phyloP scores from a whole-genome alignment of 2,797 vertebrate species.

The Rhabdomys pumilio region DNA sequence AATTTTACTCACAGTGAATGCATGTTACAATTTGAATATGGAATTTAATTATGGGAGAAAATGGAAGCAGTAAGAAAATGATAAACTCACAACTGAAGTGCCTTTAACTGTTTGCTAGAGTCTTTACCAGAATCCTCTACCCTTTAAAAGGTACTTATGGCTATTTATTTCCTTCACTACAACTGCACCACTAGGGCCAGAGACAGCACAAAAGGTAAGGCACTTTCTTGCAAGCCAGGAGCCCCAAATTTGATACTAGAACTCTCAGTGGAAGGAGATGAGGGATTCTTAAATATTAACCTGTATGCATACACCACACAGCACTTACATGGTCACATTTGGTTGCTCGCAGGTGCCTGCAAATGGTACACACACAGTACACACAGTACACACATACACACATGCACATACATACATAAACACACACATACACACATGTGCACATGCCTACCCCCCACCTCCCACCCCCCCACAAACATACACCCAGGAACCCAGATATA shows the following conservation, averaged over 20 bases:
- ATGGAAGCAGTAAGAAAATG: neutral
- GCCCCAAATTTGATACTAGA: too few relatives aligned
- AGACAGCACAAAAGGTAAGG: neutral
- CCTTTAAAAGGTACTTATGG: neutral
- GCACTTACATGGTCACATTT: neutral
- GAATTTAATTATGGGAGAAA: constrained; percentile 15
- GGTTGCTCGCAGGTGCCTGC: neutral
- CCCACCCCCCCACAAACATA: neutral
- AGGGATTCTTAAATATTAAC: neutral
- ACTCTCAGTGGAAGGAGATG: neutral
- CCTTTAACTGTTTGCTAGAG: neutral
- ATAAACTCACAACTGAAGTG: neutral
- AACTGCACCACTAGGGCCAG: neutral
- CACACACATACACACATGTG: too few relatives aligned
- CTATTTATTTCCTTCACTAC: neutral
- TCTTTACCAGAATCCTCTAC: neutral
- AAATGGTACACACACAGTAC: neutral
- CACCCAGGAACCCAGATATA: neutral
- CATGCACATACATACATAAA: neutral
- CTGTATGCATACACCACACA: neutral
- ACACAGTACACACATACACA: neutral
- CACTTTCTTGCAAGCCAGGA: neutral
- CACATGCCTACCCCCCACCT: too few relatives aligned
- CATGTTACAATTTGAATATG: constrained; percentile 1
- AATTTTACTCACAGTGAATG: neutral